Conservation (phyloP, 2,797 vertebrate genomes). For the Melanotaenia nigrans region DNA sequence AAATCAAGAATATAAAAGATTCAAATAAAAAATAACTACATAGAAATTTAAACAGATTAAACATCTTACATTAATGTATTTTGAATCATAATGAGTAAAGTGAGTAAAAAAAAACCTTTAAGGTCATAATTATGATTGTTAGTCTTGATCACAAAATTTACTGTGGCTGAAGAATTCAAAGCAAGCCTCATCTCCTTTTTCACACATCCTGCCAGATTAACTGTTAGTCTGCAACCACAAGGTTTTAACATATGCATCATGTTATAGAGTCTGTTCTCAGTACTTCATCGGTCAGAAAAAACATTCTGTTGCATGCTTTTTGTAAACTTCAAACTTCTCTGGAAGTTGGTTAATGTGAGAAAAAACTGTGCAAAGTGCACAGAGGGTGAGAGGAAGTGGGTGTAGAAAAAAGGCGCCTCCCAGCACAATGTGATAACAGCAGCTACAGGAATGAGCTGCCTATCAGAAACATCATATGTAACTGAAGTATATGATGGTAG, state of each 20-base stretch:
- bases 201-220: neutral
- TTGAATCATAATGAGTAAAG: too few relatives aligned
- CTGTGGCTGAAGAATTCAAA: neutral
- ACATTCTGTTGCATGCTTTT: neutral
- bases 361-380: neutral
- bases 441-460: neutral
- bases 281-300: neutral
- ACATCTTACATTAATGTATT: too few relatives aligned
- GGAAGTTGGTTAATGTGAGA: slow-evolving; percentile 24
- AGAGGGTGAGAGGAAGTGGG: neutral
- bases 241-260: neutral
- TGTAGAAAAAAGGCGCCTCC: neutral
- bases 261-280: neutral
- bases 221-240: neutral
- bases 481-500: neutral
- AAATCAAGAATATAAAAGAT: too few relatives aligned
- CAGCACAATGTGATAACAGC: neutral
- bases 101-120: neutral
- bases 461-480: neutral
- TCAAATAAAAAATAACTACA: too few relatives aligned
- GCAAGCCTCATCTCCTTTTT: neutral
- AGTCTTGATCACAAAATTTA: neutral
- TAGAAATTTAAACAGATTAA: too few relatives aligned
- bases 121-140: neutral
- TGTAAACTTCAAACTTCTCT: neutral